Conservation (phyloP, 1,140 invertebrate species). For the Anthonomus grandis region DNA sequence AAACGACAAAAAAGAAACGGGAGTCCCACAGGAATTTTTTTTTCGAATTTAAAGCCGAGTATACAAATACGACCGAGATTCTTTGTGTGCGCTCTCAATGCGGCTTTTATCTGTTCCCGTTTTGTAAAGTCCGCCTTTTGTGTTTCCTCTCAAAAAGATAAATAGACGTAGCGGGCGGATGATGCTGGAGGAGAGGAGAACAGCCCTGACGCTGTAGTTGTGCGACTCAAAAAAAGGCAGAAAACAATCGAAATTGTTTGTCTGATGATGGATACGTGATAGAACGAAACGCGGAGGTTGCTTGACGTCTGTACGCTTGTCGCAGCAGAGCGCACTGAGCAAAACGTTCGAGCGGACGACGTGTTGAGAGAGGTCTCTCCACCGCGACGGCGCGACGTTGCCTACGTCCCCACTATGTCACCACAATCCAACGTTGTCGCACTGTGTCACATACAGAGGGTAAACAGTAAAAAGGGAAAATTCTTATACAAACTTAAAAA, state of each 20-base stretch:
- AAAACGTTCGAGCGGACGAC: constrained; percentile 4
- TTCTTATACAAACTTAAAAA: constrained; percentile 7
- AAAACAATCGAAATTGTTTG: background rate
- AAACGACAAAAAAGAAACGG: no score
- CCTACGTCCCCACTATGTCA: constrained; percentile 5
- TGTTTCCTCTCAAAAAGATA: constrained; percentile 4
- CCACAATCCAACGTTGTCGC: constrained; percentile 4
- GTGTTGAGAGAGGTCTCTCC: background rate
- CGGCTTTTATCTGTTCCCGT: no score
- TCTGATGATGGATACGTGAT: background rate
- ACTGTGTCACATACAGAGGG: no score
- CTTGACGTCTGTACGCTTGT: constrained; percentile 23
- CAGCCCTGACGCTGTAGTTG: no score
- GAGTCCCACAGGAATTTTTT: no score
- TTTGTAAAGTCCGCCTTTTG: no score
- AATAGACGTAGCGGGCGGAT: background rate
- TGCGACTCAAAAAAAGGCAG: background rate
- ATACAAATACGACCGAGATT: no score
- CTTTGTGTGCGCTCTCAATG: no score
- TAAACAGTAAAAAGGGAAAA: background rate
- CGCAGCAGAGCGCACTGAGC: constrained; percentile 25
- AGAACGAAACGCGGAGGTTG: background rate
- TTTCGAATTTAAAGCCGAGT: no score
- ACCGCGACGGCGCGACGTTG: constrained; percentile 9
- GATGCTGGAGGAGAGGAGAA: no score